Percentiles rank a stretch among this genome's conserved stretches.
Evolutionary conservation across 2,888 invertebrate species (phyloP).

Genomic region (Nasonovia ribisnigri): DNA sequence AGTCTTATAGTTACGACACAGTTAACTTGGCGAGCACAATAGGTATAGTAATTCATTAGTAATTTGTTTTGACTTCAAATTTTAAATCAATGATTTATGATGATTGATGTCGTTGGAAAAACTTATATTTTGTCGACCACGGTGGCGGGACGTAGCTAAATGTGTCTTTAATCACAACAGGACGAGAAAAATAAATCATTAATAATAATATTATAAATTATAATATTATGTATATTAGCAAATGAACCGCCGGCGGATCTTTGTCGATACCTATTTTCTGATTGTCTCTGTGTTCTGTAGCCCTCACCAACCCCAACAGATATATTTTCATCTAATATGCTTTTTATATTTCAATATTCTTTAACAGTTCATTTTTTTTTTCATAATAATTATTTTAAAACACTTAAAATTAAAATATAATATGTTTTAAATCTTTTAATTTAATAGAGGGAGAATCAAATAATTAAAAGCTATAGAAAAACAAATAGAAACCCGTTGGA

Average conservation of each 20-base stretch:
- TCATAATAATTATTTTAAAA: not conserved
- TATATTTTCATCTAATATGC: not conserved
- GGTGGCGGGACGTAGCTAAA: not conserved
- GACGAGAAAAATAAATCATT: not conserved
- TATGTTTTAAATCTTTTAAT: not conserved
- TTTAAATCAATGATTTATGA: no score
- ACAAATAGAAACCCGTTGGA: not conserved
- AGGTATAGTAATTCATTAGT: no score
- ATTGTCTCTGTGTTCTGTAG: no score
- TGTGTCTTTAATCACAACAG: not conserved
- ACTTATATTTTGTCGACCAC: no score
- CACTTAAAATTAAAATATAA: not conserved
- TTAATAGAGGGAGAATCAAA: not conserved
- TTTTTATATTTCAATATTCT: not conserved
- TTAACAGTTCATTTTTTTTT: not conserved
- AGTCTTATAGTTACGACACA: no score
- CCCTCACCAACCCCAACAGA: not conserved
- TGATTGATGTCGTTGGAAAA: no score
- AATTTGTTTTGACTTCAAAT: no score
- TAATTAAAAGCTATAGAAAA: not conserved
- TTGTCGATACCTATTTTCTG: no score
- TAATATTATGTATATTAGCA: no score
- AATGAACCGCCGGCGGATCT: no score
- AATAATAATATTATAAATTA: not conserved
- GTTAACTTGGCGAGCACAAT: no score